Base-by-base conservation (phyloP, 2,888 invertebrate species). In the Caenorhabditis sp. region DNA sequence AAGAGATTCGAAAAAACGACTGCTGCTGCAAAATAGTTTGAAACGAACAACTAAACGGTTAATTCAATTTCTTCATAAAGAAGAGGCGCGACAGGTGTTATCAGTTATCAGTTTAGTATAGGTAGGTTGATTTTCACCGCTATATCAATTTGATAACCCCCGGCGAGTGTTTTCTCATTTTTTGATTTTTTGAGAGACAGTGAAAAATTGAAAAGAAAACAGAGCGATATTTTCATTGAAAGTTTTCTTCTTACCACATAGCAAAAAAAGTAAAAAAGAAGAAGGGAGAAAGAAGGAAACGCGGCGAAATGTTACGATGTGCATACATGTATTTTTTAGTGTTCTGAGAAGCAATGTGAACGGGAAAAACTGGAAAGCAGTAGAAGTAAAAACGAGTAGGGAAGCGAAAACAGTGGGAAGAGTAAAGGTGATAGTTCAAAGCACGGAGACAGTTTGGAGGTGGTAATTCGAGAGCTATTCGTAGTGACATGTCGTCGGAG, bases 401-500 rank as follows among this genome's bases (percentile, higher is more conserved):
- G 24, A 8, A 50, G 35, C 15, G 1, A 24, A 18, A 37, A 61
- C 24, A 35, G 24, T 32, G 35, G 56, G 15, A 56, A 58, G 56
- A 22, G 40, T 24, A 53, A 8, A 40, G 18, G 9, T 18, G 51
- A 67, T 53, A 67, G 76, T 50, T 60, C 67, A 76, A 67, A 67
- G 76, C 76, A 76, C 76, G 70, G 67, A 37, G 60, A 76, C 76
- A 61, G 67, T 76, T 67, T 60, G 51, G 28, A n/a, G n/a, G n/a
- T 61, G 51, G 76, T 67, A 76, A 76, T 76, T 76, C 76, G 76
- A 76, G 76, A 51, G 51, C 61, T 67, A 60, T 61, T 68, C 67
- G 76, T 76, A 76, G 76, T 76, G 76, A 67, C 76, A 76, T 76
- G 76, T 76, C 67, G 76, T 58, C 65, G 50, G 65, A 58, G 65